phyloP scores from a whole-genome alignment of 2,888 invertebrate genomes.

The Nephrotoma flavescens region DNA sequence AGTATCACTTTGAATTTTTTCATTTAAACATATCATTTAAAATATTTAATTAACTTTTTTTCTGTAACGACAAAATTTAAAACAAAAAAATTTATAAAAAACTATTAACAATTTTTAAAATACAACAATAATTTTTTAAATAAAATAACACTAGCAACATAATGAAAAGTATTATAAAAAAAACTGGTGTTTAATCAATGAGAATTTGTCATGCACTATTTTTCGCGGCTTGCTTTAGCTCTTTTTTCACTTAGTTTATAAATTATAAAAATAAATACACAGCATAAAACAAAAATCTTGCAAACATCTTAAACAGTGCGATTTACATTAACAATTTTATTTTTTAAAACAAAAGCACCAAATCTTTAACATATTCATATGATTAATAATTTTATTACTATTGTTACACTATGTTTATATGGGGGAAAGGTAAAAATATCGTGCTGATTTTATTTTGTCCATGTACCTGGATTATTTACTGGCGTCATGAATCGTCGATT shows the following conservation, averaged over 20 bases:
- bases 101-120: background rate
- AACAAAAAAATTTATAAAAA: background rate
- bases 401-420: background rate
- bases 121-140: background rate
- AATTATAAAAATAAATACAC: background rate
- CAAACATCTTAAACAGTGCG: background rate
- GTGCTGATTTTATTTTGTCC: background rate
- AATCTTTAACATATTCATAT: background rate
- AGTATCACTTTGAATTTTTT: background rate
- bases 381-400: background rate
- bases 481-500: background rate
- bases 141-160: background rate
- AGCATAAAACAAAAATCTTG: background rate
- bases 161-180: background rate
- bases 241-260: background rate
- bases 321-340: background rate
- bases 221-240: background rate
- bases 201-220: background rate
- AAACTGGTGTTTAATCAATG: background rate
- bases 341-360: background rate
- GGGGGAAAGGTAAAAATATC: background rate
- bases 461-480: background rate
- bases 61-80: background rate
- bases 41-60: background rate
- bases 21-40: background rate